Base-by-base conservation (phyloP, 2,888 invertebrate species). In the Dermolepida albohirtum region DNA sequence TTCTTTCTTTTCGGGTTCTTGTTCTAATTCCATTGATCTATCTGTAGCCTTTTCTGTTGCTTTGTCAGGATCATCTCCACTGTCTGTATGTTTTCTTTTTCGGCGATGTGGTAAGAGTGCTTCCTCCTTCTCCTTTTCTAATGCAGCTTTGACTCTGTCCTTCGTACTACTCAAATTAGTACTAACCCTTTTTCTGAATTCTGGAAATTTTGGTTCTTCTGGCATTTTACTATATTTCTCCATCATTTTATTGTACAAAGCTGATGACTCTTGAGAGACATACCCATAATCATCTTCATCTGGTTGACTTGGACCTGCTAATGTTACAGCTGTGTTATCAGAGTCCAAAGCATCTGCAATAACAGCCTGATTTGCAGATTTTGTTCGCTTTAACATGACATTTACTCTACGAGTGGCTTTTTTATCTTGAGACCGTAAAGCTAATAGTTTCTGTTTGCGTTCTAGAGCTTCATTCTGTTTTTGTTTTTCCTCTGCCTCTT, bases 261-360 rank as follows among this genome's bases (percentile, higher is more conserved):
- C 92, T 49, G 92, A 89, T 1, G 94, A 92, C 80, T 92, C 92
- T 75, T 91, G 91, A 0, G 95, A 95, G 43, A 92, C 93, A 79
- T 94, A 95, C 0, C 95, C 96, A 79, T 95, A 96, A 79, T 96
- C 95, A 84, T 96, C 96, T 79, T 94, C 94, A 77, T 95, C 95
- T 0, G 94, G 92, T 77, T 94, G 94, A 1, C 90, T 89, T 0
- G 90, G 89, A 0, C 93, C 93, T 55, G 89, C 87, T 40, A 89
- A 82, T 0, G 93, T 92, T 4, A 92, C 88, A 2, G 92, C 91
- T 11, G 93, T 92, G 74, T 93, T 90, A 34, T 91, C 89, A 74
- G 87, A 86, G 77, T 94, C 92, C 22, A 91, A 85, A 0, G 94
- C 94, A 86, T 95, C 95, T 49, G 89, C 91, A 71, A 95, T 84